Evolutionary conservation across 1,140 invertebrate species (phyloP).

Genomic region (Calliphora vicina): DNA sequence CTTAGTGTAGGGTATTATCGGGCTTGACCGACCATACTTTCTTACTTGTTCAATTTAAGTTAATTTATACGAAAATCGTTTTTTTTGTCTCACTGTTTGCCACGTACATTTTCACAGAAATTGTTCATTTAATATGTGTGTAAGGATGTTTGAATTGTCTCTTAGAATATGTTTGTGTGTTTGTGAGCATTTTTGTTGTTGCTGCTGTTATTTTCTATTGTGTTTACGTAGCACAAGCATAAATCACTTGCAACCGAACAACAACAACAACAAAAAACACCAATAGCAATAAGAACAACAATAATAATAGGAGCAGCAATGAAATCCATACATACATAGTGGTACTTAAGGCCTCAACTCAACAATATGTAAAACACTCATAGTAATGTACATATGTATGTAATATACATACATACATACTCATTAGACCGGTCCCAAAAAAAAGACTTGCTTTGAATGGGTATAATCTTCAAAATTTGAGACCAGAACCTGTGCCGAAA

Average conservation of each 20-base stretch:
- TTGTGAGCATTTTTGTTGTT: neutral
- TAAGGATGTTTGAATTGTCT: neutral
- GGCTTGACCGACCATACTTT: no score
- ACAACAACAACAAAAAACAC: neutral
- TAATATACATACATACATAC: neutral
- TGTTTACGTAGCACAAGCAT: constrained; percentile 6
- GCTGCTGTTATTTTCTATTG: neutral
- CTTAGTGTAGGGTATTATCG: no score
- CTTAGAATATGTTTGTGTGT: neutral
- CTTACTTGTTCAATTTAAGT: no score
- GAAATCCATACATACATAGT: neutral
- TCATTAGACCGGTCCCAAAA: no score
- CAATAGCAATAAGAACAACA: neutral
- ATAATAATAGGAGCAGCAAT: neutral
- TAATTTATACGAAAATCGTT: no score
- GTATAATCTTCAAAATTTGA: no score
- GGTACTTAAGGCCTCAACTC: constrained; percentile 12
- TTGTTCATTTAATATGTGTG: no score
- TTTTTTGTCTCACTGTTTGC: no score
- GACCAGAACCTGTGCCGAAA: no score
- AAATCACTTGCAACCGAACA: constrained; percentile 17
- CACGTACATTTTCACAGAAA: no score
- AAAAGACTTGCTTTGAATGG: no score
- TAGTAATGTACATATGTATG: neutral
- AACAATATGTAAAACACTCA: neutral